phyloP scores from a whole-genome alignment of 2,888 invertebrate genomes.

The Epicampocera succincta region DNA sequence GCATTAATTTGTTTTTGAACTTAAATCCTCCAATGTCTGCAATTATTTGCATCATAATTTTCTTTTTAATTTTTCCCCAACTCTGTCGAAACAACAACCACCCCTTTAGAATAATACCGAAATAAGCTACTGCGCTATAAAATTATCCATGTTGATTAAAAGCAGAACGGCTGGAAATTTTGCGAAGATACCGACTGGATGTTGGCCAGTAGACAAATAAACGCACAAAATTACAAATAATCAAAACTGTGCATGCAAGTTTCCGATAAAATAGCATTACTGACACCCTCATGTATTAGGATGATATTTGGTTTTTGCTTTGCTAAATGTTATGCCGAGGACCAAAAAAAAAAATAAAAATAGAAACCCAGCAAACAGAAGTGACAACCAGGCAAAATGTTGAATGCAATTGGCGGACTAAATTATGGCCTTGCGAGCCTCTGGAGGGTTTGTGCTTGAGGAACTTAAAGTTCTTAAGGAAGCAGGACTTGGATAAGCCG shows the following conservation, averaged over 20 bases:
- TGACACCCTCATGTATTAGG: slow-evolving; percentile 68
- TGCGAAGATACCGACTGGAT: slow-evolving; percentile 17
- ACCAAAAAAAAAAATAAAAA: slow-evolving; percentile 14
- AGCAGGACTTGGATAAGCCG: no score
- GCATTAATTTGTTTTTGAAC: background rate
- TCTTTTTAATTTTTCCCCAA: slow-evolving; percentile 4
- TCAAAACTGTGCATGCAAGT: slow-evolving; percentile 66
- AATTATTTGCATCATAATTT: slow-evolving; percentile 64
- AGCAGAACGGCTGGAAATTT: background rate
- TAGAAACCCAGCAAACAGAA: background rate
- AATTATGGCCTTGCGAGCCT: background rate
- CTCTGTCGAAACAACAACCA: background rate
- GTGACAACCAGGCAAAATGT: slow-evolving; percentile 21
- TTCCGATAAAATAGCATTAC: slow-evolving; percentile 67
- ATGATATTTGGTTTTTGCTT: slow-evolving; percentile 62
- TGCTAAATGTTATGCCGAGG: slow-evolving; percentile 21
- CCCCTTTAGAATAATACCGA: slow-evolving; percentile 15
- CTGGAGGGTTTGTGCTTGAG: no score
- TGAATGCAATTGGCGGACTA: no score
- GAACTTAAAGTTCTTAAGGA: no score
- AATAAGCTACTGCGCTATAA: slow-evolving; percentile 23
- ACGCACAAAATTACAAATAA: slow-evolving; percentile 61
- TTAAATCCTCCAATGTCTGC: slow-evolving; percentile 54
- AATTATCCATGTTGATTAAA: slow-evolving; percentile 13
- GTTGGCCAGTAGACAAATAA: slow-evolving; percentile 54